Percentiles rank a stretch among this genome's conserved stretches.
Evolutionary conservation across 2,113 vertebrate genomes (phyloP).

Genomic region (Crocuta crocuta): DNA sequence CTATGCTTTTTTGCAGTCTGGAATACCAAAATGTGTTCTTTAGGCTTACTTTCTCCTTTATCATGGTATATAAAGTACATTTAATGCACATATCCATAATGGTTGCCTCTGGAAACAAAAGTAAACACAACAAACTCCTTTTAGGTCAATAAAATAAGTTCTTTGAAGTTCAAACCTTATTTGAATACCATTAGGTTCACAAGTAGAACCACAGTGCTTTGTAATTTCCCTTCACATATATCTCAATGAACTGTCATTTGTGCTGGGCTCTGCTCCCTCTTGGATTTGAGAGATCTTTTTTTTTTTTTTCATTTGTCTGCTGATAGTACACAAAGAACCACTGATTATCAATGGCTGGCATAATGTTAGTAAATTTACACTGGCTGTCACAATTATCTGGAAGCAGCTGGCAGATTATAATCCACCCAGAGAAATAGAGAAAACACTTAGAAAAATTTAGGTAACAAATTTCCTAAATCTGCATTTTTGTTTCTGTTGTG

Average conservation of each 20-base stretch:
- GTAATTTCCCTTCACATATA: background rate
- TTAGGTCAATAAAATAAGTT: background rate
- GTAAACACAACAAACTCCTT: background rate
- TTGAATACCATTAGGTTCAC: background rate
- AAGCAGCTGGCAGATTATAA: background rate
- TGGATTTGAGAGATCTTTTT: background rate
- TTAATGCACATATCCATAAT: constrained; percentile 19
- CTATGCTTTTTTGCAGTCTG: background rate
- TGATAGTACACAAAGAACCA: background rate
- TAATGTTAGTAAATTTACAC: constrained; percentile 31
- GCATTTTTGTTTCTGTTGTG: constrained; percentile 11
- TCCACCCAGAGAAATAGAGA: background rate
- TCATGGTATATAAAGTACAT: background rate
- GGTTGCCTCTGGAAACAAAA: background rate
- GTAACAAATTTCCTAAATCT: constrained; percentile 14
- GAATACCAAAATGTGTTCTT: constrained; percentile 16
- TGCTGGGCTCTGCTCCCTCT: background rate
- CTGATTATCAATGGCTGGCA: background rate
- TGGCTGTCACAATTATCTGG: background rate
- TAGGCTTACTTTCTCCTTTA: constrained; percentile 20
- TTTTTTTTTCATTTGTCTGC: background rate
- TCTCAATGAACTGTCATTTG: background rate
- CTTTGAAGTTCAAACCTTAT: background rate
- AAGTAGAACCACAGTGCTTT: background rate
- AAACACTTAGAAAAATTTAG: background rate